A percentile compares a stretch with the other conserved stretches of the same genome.
Conservation (phyloP, 1,140 invertebrate genomes). For the Papilio xuthus region DNA sequence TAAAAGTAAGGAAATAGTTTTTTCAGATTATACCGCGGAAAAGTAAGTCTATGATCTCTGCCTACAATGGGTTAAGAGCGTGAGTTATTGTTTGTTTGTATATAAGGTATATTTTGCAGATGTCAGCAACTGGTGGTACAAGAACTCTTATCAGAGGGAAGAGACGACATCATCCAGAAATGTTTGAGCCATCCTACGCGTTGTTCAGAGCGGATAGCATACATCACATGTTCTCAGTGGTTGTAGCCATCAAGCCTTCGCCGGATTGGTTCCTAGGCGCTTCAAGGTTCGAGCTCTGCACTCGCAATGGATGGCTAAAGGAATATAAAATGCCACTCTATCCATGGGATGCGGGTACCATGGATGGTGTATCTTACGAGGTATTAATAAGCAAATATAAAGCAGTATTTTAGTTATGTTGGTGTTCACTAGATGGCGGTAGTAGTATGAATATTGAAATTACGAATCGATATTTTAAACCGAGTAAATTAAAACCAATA, state of each 20-base stretch:
- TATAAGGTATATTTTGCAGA: slow-evolving; percentile 51
- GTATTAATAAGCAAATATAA: slow-evolving; percentile 41
- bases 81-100: neutral
- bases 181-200: slow-evolving; percentile 65
- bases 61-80: neutral
- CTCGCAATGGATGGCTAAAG: slow-evolving; percentile 59
- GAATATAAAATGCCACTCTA: slow-evolving; percentile 59
- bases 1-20: no score
- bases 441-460: neutral
- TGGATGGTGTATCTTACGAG: slow-evolving; percentile 71
- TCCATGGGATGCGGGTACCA: slow-evolving; percentile 73
- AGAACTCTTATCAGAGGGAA: slow-evolving; percentile 69
- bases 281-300: slow-evolving; percentile 67
- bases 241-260: slow-evolving; percentile 66
- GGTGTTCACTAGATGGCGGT: neutral
- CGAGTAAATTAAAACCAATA: no score
- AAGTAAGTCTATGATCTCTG: neutral
- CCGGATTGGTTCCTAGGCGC: slow-evolving; percentile 74
- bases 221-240: slow-evolving; percentile 68
- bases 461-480: neutral
- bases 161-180: slow-evolving; percentile 61
- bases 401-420: neutral
- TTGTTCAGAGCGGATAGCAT: slow-evolving; percentile 66
- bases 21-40: no score
- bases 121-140: slow-evolving; percentile 54